These are phyloP conservation scores for Drosophila tani DNA, from an alignment of 1,140 invertebrate species.

Conservation along the genomic window DNA sequence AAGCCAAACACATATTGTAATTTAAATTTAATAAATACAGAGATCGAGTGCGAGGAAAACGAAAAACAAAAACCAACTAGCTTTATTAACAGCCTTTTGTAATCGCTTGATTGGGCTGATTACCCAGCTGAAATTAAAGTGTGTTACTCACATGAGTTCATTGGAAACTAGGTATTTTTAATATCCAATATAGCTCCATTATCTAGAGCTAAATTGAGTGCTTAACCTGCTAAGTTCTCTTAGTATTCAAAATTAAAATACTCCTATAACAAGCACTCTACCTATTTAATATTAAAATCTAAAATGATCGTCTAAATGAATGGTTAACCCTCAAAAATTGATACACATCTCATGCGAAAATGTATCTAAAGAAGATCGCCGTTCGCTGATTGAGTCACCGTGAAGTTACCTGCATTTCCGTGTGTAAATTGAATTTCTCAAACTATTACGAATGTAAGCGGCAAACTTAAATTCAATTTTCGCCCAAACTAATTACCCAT, in stretches of 20 bases:
- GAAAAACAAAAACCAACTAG: background rate
- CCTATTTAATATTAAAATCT: too few relatives aligned
- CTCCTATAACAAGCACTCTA: too few relatives aligned
- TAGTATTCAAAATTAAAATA: too few relatives aligned
- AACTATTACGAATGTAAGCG: constrained; percentile 7
- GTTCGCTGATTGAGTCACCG: constrained; percentile 4
- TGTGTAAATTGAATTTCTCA: constrained; percentile 18
- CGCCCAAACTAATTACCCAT: constrained; percentile 24
- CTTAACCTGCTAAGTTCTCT: too few relatives aligned
- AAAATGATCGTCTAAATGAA: background rate
- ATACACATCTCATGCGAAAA: background rate
- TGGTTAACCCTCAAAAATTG: background rate
- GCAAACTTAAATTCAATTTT: constrained; percentile 17
- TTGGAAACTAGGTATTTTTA: background rate
- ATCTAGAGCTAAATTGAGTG: background rate
- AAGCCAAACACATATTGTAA: constrained; percentile 16
- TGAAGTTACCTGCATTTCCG: constrained; percentile 2
- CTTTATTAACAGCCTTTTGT: constrained; percentile 18
- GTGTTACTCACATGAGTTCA: background rate
- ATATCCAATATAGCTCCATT: background rate
- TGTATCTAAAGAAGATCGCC: background rate
- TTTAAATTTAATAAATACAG: constrained; percentile 11
- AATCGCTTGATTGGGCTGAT: constrained; percentile 5
- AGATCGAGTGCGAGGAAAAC: constrained; percentile 11
- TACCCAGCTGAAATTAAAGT: background rate